Evolutionary conservation across 2,113 vertebrate genomes (phyloP), one percentile per base, ranked within the genome.

Genomic region (Tragelaphus buxtoni): DNA sequence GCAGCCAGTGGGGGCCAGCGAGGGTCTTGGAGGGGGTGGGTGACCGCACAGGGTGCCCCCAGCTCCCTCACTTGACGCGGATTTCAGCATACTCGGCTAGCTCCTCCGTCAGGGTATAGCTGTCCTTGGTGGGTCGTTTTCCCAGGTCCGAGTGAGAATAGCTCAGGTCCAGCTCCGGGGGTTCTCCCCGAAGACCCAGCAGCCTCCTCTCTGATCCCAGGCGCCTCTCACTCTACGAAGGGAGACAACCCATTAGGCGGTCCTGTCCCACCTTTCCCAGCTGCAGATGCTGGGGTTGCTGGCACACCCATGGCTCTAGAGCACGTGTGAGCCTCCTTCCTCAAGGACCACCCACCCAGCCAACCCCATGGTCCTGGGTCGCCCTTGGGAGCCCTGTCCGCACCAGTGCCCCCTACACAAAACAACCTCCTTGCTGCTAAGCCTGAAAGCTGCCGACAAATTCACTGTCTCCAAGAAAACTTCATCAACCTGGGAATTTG

Each of bases 41-140:
- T 28, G n/a, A 77, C 93, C 16, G 5, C 35, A 0, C 1, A 4
- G 95, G 74, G 83, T 4, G 63, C 56, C 82, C 49, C 82, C 47
- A 1, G 58, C 61, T 35, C 60, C 90, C 92, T 98, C 98, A 98
- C 96, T 98, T 98, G 97, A 98, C 98, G 0, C 98, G 98, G 92
- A 98, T 98, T 77, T 98, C 98, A 0, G 98, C 98, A 1, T 98
- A 98, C 94, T 98, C 98, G 1, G 98, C 98, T 20, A 98, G 97
- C 69, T 98, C 98, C 89, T 98, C 98, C 0, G 98, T 98, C 97
- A 98, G 97, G 93, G 98, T 98, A 93, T 97, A 98, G 98, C 97
- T 98, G 97, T 98, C 98, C 96, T 98, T 98, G 82, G 98, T 98
- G 94, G 98, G 95, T 35, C 97, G 95, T 84, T 98, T 98, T 3